Base-by-base conservation (phyloP, 2,888 invertebrate species). In the Folsomia candida region DNA sequence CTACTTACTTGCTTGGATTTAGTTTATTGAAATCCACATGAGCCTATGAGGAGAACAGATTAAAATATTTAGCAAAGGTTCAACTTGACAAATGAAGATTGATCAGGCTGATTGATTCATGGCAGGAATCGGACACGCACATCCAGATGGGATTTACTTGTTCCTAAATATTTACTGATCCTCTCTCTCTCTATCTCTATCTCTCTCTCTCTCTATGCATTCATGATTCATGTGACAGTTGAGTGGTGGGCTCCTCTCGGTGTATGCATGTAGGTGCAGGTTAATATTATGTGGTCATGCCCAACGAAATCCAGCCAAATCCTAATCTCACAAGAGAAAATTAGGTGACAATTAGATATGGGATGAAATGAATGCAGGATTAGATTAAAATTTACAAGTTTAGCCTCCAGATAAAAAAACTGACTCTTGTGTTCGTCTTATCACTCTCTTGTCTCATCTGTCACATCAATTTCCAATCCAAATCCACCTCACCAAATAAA, bases 261-360 rank as follows among this genome's bases (percentile, higher is more conserved):
- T n/a, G n/a, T n/a, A n/a, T n/a, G n/a, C n/a, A n/a, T n/a, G n/a
- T n/a, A n/a, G n/a, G n/a, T n/a, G n/a, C n/a, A n/a, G 28, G 37
- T 20, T 63, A n/a, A 26, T 65, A 51, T n/a, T 25, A 27, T 51
- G 20, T 68, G 60, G 61, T 68, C 68, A 58, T 11, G n/a, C n/a
- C 37, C 29, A 57, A 25, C 14, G 25, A 27, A 26, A 37, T 37
- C 37, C 37, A 54, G 54, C 20, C 54, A 54, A 54, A 54, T 54
- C 54, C 54, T 54, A 54, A 54, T 54, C 54, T 54, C 54, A 54
- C 6, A 54, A 54, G 54, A 37, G 14, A 37, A 67, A 70, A 70
- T 70, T 67, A 62, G 70, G 70, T 70, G 70, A 70, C 70, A 70
- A 70, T 70, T 70, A 61, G 58, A 66, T 65, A 66, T 59, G 66